These are phyloP conservation scores for Euura lappo DNA, from an alignment of 1,140 invertebrate species.

Conservation along the genomic window DNA sequence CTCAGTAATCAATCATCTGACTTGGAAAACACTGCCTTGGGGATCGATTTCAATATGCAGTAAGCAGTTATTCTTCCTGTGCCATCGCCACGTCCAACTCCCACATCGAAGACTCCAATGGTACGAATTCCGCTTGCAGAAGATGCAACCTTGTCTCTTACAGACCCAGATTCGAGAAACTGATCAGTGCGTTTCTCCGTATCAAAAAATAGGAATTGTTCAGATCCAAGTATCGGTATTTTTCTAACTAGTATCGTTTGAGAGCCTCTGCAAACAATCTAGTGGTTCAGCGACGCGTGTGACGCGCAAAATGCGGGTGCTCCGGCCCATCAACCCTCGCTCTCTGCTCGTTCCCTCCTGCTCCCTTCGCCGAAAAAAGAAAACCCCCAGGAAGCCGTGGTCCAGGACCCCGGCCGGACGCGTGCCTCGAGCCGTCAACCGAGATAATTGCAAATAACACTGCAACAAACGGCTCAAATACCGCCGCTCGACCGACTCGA, in stretches of 20 bases:
- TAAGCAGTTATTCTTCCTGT: conserved; percentile 19
- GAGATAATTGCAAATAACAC: conserved; percentile 61
- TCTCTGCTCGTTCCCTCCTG: background rate
- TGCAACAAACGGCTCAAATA: conserved; percentile 50
- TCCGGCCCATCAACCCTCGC: conserved; percentile 52
- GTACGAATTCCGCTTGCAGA: background rate
- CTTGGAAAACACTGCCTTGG: background rate
- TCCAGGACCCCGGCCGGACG: conserved; percentile 43
- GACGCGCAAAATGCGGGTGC: conserved; percentile 62
- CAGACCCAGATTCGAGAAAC: too few species aligned
- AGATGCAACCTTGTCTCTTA: too few species aligned
- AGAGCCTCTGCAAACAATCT: conserved; percentile 64
- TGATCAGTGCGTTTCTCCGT: conserved; percentile 30
- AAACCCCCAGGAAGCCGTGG: conserved; percentile 26
- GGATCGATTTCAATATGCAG: conserved; percentile 3
- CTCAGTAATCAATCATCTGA: conserved; percentile 51
- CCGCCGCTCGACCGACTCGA: conserved; percentile 7
- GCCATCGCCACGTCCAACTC: background rate
- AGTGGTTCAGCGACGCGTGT: conserved; percentile 61
- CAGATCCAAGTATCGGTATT: background rate
- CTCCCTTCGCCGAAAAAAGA: conserved; percentile 18
- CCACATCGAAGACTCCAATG: too few species aligned
- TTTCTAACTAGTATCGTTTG: conserved; percentile 38
- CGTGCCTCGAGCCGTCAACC: conserved; percentile 52
- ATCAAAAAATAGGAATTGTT: conserved; percentile 1